These are phyloP conservation scores for Clarias gariepinus DNA, from an alignment of 2,113 vertebrate genomes.

Conservation along the genomic window DNA sequence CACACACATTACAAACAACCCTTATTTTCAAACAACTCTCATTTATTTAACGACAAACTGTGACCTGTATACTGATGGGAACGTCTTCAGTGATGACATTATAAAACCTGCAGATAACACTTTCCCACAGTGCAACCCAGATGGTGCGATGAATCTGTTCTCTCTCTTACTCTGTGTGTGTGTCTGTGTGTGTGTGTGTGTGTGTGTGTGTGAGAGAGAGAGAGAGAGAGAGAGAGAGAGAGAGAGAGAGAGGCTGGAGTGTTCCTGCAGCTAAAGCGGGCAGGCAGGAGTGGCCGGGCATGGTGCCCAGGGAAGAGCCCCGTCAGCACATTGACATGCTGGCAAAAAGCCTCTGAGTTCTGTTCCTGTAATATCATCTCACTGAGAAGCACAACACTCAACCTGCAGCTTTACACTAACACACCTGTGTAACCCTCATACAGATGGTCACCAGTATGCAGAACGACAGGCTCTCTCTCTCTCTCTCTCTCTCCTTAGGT, in stretches of 20 bases:
- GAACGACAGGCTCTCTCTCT: background rate
- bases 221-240: background rate
- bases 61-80: background rate
- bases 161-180: background rate
- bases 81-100: slow-evolving; percentile 6
- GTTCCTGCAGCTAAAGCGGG: slow-evolving; percentile 24
- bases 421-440: slow-evolving; percentile 23
- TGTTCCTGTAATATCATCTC: slow-evolving; percentile 40
- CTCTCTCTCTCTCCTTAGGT: background rate
- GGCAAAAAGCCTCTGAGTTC: background rate
- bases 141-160: slow-evolving; percentile 11
- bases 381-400: slow-evolving; percentile 48
- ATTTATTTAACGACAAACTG: background rate
- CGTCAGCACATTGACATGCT: slow-evolving; percentile 6
- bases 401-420: slow-evolving; percentile 34
- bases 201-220: background rate
- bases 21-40: too few species aligned
- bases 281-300: slow-evolving; percentile 14
- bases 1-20: background rate
- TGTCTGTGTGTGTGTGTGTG: background rate
- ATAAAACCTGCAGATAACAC: background rate
- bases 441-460: slow-evolving; percentile 22
- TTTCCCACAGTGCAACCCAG: slow-evolving; percentile 35
- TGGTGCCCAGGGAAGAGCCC: slow-evolving; percentile 21
- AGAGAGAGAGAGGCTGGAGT: background rate